Evolutionary conservation across 1,140 invertebrate species (phyloP).

Genomic region (Ylistrum balloti): DNA sequence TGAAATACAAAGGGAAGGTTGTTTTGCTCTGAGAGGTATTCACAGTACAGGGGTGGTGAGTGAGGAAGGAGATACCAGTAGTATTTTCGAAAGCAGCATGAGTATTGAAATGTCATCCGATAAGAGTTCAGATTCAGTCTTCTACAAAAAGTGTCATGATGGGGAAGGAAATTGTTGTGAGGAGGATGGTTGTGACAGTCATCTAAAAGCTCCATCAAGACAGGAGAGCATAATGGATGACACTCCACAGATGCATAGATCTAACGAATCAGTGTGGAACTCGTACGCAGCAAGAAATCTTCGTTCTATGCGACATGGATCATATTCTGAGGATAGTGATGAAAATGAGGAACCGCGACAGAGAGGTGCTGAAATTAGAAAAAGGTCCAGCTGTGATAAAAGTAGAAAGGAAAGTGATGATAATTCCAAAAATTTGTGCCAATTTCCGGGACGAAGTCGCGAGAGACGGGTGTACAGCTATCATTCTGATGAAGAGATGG

Average conservation of each 20-base stretch:
- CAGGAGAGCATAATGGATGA: conserved; percentile 71
- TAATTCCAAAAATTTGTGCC: neutral
- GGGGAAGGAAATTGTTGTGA: conserved; percentile 27
- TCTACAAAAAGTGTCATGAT: conserved; percentile 40
- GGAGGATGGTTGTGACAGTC: conserved; percentile 70
- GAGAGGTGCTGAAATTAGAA: neutral
- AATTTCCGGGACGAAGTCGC: neutral
- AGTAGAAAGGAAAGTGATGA: neutral
- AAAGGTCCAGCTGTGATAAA: conserved; percentile 10
- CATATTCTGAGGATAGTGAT: conserved; percentile 70
- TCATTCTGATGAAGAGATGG: conserved; percentile 68
- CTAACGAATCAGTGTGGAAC: conserved; percentile 75
- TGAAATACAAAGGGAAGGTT: neutral
- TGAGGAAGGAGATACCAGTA: neutral
- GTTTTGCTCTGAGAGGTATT: neutral
- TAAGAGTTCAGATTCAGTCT: conserved; percentile 34
- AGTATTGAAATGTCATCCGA: conserved; percentile 53
- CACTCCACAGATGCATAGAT: conserved; percentile 75
- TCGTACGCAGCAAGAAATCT: conserved; percentile 76
- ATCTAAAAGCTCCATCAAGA: conserved; percentile 69
- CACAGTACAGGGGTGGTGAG: neutral
- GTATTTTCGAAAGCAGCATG: conserved; percentile 56
- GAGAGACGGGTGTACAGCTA: conserved; percentile 46
- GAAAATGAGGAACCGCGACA: conserved; percentile 57
- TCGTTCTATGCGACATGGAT: conserved; percentile 75